Evolutionary conservation across 2,888 invertebrate genomes (phyloP).

Genomic region (Glyphotaelius pellucidus): DNA sequence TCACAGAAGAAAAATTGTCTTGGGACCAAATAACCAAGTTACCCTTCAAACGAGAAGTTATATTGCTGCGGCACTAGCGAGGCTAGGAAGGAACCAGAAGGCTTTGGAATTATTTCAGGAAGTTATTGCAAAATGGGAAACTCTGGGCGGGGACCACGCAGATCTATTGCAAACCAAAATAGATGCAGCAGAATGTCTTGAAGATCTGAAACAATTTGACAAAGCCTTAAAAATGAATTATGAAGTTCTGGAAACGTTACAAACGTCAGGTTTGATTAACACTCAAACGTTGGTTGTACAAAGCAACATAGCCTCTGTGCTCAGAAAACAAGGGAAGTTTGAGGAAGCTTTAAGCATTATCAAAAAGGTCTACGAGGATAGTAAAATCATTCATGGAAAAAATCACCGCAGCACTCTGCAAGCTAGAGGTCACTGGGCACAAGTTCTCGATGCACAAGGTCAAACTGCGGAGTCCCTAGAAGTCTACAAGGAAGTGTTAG

Average conservation of each 20-base stretch:
- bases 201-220: not conserved
- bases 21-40: not conserved
- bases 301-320: conserved; percentile 7
- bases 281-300: not conserved
- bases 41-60: not conserved
- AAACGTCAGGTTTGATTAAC: not conserved
- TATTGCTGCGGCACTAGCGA: not conserved
- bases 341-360: not conserved
- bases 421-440: not conserved
- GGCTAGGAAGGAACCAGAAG: not conserved
- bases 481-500: not conserved
- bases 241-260: not conserved
- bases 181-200: not conserved
- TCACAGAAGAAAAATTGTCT: not conserved
- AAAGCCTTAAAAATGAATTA: conserved; percentile 16
- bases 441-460: not conserved
- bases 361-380: not conserved
- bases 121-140: not conserved
- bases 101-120: conserved; percentile 15
- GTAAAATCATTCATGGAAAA: not conserved
- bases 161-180: not conserved
- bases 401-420: conserved; percentile 2
- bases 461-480: not conserved
- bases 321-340: not conserved
- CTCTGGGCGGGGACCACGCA: not conserved